Percentiles rank a stretch among this genome's conserved stretches.
phyloP scores from a whole-genome alignment of 23 tunicate genomes.

The Ciona savignyi region DNA sequence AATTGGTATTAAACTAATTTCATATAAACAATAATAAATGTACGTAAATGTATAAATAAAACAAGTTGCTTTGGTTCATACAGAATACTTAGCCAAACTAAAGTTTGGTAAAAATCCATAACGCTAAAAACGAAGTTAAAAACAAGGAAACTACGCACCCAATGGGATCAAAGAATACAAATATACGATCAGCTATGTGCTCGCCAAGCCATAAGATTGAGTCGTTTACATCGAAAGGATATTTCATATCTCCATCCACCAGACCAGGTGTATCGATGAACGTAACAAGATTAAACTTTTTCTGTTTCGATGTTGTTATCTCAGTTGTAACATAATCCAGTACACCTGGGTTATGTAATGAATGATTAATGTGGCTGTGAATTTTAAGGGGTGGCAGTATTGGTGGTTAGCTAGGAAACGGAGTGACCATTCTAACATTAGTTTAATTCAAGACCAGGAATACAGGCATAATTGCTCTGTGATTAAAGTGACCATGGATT shows the following conservation, averaged over 20 bases:
- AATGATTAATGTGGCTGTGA: not conserved
- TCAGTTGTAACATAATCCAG: conserved; percentile 76
- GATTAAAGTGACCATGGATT: no score
- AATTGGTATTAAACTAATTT: not conserved
- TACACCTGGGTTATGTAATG: conserved; percentile 34
- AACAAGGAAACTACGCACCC: conserved; percentile 45
- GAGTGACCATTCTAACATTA: no score
- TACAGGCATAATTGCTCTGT: no score
- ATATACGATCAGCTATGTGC: conserved; percentile 81
- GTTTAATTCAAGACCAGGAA: no score
- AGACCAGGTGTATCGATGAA: conserved; percentile 96
- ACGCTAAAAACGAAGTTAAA: not conserved
- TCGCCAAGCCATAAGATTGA: conserved; percentile 86
- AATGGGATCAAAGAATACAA: conserved; percentile 96
- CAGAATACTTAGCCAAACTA: no score
- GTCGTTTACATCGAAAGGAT: conserved; percentile 94
- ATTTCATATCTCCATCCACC: conserved; percentile 99
- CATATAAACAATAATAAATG: not conserved
- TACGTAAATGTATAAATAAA: not conserved
- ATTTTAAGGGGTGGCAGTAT: no score
- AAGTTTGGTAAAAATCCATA: no score
- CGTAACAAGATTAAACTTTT: conserved; percentile 67
- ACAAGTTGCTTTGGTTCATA: no score
- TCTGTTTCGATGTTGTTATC: conserved; percentile 81
- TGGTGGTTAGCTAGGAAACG: not conserved